Percentiles rank a stretch among this genome's conserved stretches.
Evolutionary conservation across 2,888 invertebrate species (phyloP).

Genomic region (Hyppa rectilinea): DNA sequence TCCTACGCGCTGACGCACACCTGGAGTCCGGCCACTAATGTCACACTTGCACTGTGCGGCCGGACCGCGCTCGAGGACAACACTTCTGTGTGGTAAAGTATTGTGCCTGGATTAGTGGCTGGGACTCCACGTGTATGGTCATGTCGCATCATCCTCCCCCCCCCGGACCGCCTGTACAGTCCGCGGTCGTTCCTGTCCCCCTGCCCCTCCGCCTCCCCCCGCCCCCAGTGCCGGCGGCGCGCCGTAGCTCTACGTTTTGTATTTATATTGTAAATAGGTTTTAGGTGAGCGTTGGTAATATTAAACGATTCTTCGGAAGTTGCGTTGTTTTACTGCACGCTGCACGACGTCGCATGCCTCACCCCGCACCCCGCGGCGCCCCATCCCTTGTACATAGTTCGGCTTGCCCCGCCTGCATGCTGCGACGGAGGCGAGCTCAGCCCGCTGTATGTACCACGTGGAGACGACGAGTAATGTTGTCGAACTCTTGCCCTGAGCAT

Average conservation of each 20-base stretch:
- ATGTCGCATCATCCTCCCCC: background rate
- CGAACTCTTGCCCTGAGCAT: constrained; percentile 22
- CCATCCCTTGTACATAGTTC: constrained; percentile 1
- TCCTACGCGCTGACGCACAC: constrained; percentile 41
- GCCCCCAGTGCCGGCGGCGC: constrained; percentile 59
- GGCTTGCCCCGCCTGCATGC: constrained; percentile 15
- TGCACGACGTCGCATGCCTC: constrained; percentile 51
- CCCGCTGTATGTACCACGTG: background rate
- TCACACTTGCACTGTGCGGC: constrained; percentile 25
- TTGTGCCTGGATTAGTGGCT: constrained; percentile 16
- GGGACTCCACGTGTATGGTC: constrained; percentile 10
- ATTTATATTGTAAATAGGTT: constrained; percentile 90
- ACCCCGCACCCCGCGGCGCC: constrained; percentile 41
- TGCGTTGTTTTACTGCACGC: constrained; percentile 84
- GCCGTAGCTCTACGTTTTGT: constrained; percentile 71
- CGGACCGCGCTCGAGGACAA: constrained; percentile 23
- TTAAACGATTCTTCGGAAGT: constrained; percentile 82
- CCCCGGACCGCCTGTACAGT: constrained; percentile 80
- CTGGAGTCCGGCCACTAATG: constrained; percentile 6
- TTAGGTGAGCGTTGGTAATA: constrained; percentile 87
- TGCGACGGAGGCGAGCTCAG: background rate
- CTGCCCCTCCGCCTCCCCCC: constrained; percentile 28
- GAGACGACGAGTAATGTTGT: background rate
- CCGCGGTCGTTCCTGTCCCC: constrained; percentile 70
- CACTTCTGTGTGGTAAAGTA: constrained; percentile 5